Conservation (phyloP, 2,797 vertebrate genomes). For the Glyptemys insculpta region DNA sequence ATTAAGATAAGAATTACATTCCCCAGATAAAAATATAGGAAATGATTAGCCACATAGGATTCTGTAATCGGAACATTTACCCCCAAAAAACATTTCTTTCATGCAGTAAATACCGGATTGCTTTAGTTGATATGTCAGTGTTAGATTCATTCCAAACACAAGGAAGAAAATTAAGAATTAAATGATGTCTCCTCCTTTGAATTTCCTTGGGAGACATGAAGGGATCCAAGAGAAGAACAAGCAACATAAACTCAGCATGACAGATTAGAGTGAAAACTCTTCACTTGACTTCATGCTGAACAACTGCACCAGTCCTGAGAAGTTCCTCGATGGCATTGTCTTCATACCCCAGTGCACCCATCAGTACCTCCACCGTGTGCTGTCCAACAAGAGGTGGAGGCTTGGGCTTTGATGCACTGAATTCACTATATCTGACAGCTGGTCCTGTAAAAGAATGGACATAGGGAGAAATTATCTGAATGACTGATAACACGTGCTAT, state of each 20-base stretch:
- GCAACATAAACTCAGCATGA: conserved; percentile 49
- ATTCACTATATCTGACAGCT: conserved; percentile 87
- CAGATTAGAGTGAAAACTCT: conserved; percentile 31
- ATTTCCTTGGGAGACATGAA: conserved; percentile 54
- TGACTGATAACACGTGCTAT: background rate
- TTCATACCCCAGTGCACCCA: conserved; percentile 81
- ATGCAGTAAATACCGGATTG: conserved; percentile 48
- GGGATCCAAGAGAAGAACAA: conserved; percentile 58
- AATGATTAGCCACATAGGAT: conserved; percentile 47
- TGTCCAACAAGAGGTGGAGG: conserved; percentile 88
- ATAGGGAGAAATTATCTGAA: background rate
- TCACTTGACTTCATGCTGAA: conserved; percentile 83
- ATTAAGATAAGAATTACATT: conserved; percentile 65
- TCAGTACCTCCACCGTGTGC: conserved; percentile 86
- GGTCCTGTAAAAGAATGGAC: conserved; percentile 80
- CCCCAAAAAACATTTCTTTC: conserved; percentile 53
- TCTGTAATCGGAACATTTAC: conserved; percentile 37
- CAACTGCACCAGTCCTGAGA: conserved; percentile 77
- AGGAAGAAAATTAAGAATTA: conserved; percentile 65
- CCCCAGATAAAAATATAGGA: conserved; percentile 58
- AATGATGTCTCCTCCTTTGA: conserved; percentile 50
- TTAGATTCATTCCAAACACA: conserved; percentile 43
- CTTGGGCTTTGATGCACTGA: conserved; percentile 78
- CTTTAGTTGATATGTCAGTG: conserved; percentile 65
- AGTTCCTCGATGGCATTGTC: conserved; percentile 82